These are phyloP conservation scores for Salmo trutta DNA, from an alignment of 2,797 vertebrate species.

Conservation along the genomic window DNA sequence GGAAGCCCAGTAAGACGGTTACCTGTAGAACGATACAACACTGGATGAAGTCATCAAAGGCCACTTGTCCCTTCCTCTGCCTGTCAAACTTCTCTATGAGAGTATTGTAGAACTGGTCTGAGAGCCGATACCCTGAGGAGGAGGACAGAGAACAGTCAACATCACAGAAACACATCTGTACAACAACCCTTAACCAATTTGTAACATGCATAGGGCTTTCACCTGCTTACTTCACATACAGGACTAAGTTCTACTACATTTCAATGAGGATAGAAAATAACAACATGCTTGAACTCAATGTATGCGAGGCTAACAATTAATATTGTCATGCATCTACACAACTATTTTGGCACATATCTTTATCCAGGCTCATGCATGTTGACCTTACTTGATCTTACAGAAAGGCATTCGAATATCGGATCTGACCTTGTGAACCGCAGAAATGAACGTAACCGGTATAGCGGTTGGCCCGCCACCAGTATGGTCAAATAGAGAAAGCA, in stretches of 20 bases:
- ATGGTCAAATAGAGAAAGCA: conserved; percentile 31
- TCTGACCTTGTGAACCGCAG: conserved; percentile 30
- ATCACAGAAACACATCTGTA: background rate
- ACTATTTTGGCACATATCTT: background rate
- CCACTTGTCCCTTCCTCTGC: conserved; percentile 94
- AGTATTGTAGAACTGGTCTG: conserved; percentile 94
- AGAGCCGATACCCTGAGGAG: conserved; percentile 89
- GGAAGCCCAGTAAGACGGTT: conserved; percentile 23
- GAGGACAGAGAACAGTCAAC: conserved; percentile 19
- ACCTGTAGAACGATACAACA: conserved; percentile 99
- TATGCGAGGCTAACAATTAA: no score
- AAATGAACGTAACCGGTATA: background rate
- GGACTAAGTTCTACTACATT: background rate
- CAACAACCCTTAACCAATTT: background rate
- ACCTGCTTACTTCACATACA: background rate
- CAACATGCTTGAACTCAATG: no score
- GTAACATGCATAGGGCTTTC: background rate
- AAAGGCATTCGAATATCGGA: background rate
- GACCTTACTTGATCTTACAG: background rate
- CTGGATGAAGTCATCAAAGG: conserved; percentile 99
- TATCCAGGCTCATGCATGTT: background rate
- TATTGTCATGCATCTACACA: no score
- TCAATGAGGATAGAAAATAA: no score
- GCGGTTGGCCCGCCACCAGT: conserved; percentile 40
- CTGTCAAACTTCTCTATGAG: conserved; percentile 98